Base-by-base conservation (phyloP, 2,888 invertebrate species). In the Morpho achilles region DNA sequence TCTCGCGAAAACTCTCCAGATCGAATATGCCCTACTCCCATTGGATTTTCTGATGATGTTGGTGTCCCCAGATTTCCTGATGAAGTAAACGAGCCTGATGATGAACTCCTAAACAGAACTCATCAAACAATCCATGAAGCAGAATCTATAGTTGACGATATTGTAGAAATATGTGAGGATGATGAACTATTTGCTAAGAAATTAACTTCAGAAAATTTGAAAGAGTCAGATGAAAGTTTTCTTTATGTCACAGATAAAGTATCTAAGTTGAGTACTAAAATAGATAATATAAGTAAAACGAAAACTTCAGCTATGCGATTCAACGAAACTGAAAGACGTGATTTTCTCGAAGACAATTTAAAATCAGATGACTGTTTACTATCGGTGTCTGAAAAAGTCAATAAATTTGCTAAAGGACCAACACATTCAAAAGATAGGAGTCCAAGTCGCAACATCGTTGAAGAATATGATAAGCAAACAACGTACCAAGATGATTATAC, bases 1-100 rank as follows among this genome's bases (percentile, higher is more conserved):
- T 95, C 95, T 0, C 84, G 95, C 16, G 95, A 95, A 77, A 94
- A 94, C 53, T 94, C 95, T 5, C 95, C 95, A 0, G 94, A 95
- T 72, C 92, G 93, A 61, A 92, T 94, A 57, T 93, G 94, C 69
- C 94, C 94, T 0, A 92, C 93, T 8, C 94, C 94, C 0, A 91
- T 94, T 5, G 91, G 92, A 45, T 90, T 92, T 7, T 84, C 87
- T 52, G 92, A 92, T 51, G 92, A 92, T 61, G 90, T 92, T 2
- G 92, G 93, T 51, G 92, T 91, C 56, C 94, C 94, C 3, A 91
- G 95, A 57, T 95, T 94, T 73, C 95, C 96, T 0, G 95, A 96
- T 76, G 92, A 93, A 71, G 93, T 95, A 0, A 93, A 91, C 69
- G 95, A 96, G 76, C 95, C 96, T 0, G 95, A 95, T 65, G 95